Conservation (phyloP, 2,888 invertebrate species). For the Cephonodes hylas region DNA sequence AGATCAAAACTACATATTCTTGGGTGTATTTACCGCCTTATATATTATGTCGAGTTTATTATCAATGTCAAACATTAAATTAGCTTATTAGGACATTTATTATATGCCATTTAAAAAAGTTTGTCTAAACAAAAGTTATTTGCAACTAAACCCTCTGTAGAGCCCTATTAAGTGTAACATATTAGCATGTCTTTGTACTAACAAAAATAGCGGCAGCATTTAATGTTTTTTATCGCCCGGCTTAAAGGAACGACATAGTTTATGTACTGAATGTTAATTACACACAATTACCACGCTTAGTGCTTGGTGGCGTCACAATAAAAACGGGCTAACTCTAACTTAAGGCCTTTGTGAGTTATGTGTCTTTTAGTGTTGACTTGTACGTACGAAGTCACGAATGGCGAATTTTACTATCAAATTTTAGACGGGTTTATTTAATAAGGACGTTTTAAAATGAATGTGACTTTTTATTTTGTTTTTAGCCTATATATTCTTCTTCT, state of each 20-base stretch:
- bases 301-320: not conserved
- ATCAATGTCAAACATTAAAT: no score
- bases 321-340: not conserved
- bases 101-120: no score
- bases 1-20: no score
- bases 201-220: not conserved
- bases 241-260: constrained; percentile 6
- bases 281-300: not conserved
- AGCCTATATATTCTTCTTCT: no score
- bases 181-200: constrained; percentile 4
- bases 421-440: not conserved
- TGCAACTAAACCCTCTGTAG: not conserved
- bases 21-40: no score
- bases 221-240: constrained; percentile 2
- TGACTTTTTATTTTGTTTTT: no score
- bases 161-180: not conserved
- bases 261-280: not conserved
- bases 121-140: no score
- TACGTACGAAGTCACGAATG: not conserved
- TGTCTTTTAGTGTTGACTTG: not conserved
- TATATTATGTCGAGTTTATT: no score
- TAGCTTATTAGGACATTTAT: no score
- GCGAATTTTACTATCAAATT: not conserved
- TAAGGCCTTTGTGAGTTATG: constrained; percentile 6
- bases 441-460: no score